Evolutionary conservation across 2,797 vertebrate genomes (phyloP).

Genomic region (Siniperca obscura): DNA sequence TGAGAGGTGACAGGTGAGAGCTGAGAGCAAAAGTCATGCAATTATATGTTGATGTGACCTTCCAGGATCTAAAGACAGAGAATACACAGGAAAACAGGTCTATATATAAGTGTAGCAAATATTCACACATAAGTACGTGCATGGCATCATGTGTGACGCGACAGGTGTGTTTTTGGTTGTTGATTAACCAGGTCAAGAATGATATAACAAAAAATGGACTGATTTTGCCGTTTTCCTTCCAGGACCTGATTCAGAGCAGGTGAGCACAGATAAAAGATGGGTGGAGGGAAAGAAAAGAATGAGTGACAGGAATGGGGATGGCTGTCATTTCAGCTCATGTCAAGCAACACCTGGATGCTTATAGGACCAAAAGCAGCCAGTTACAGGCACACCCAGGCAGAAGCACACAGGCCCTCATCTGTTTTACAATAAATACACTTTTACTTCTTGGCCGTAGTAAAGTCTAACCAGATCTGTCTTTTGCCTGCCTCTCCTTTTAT

Average conservation of each 20-base stretch:
- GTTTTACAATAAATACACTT: background rate
- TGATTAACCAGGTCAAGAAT: background rate
- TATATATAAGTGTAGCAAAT: background rate
- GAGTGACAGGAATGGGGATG: conserved; percentile 70
- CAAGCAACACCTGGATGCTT: conserved; percentile 50
- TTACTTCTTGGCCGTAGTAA: background rate
- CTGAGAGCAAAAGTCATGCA: conserved; percentile 1
- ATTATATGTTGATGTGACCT: background rate
- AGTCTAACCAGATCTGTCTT: background rate
- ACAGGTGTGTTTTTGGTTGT: conserved; percentile 4
- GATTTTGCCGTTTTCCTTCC: background rate
- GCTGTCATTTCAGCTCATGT: conserved; percentile 69
- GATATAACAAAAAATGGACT: background rate
- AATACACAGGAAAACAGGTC: background rate
- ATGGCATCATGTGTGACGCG: background rate
- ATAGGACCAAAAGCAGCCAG: background rate
- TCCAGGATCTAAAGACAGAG: background rate
- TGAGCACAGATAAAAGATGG: conserved; percentile 36
- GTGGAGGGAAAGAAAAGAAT: conserved; percentile 33
- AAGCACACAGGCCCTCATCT: background rate
- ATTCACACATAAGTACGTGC: background rate
- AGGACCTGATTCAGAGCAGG: conserved; percentile 6
- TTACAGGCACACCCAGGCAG: conserved; percentile 32
- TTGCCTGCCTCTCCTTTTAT: background rate
- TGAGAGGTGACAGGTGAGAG: conserved; percentile 49